These are phyloP conservation scores for Ariolimax columbianus DNA, from an alignment of 2,888 invertebrate species.

Conservation along the genomic window DNA sequence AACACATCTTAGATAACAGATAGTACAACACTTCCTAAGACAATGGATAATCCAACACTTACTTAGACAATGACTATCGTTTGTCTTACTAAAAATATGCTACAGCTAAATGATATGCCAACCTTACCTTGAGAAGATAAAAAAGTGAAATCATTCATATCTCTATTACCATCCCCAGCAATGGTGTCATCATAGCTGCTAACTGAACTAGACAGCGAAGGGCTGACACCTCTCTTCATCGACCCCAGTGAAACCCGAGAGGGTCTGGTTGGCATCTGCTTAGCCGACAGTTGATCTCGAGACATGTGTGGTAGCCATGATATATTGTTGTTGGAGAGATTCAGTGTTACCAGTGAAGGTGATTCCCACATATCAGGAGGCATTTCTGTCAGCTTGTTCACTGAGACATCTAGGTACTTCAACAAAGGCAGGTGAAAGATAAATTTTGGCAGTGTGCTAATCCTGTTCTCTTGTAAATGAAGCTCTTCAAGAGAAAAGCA, in stretches of 20 bases:
- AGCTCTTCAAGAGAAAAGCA: slow-evolving; percentile 87
- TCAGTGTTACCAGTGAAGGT: slow-evolving; percentile 54
- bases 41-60: too few relatives aligned
- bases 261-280: slow-evolving; percentile 6
- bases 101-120: not conserved
- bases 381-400: slow-evolving; percentile 90
- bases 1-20: too few relatives aligned
- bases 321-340: slow-evolving; percentile 53
- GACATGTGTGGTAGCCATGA: slow-evolving; percentile 50
- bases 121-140: slow-evolving; percentile 29
- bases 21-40: too few relatives aligned
- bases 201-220: slow-evolving; percentile 36
- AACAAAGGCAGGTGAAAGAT: slow-evolving; percentile 90
- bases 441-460: slow-evolving; percentile 86
- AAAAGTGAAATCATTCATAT: not conserved
- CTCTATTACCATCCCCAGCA: not conserved
- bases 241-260: not conserved
- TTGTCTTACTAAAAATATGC: not conserved
- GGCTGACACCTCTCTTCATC: not conserved
- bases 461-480: slow-evolving; percentile 89
- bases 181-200: slow-evolving; percentile 47
- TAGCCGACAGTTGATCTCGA: slow-evolving; percentile 40
- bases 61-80: not conserved
- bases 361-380: slow-evolving; percentile 75
- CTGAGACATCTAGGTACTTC: slow-evolving; percentile 89